Percentiles rank a stretch among this genome's conserved stretches.
These are phyloP conservation scores for Dusona sp. DNA, from an alignment of 2,888 invertebrate genomes.

Conservation along the genomic window DNA sequence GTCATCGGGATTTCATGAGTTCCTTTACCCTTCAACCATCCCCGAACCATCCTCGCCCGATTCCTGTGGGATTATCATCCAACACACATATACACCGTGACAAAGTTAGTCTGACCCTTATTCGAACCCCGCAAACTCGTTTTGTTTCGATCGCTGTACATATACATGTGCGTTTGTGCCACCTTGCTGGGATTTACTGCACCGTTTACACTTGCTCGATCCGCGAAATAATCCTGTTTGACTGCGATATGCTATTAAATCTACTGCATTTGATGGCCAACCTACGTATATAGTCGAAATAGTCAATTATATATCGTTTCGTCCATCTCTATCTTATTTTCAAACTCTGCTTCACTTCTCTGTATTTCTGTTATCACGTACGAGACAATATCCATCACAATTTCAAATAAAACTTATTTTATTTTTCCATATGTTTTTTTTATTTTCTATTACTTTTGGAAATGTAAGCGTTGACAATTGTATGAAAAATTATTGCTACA, in stretches of 20 bases:
- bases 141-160: slow-evolving; percentile 1
- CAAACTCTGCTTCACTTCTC: neutral
- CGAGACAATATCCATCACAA: neutral
- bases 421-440: neutral
- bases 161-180: slow-evolving; percentile 12
- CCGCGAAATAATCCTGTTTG: slow-evolving; percentile 58
- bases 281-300: neutral
- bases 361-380: neutral
- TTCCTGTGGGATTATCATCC: slow-evolving; percentile 50
- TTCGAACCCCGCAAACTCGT: slow-evolving; percentile 1
- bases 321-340: neutral
- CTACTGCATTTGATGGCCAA: slow-evolving; percentile 33
- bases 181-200: slow-evolving; percentile 54
- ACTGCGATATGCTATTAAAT: slow-evolving; percentile 56
- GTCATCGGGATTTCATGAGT: slow-evolving; percentile 82
- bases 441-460: neutral
- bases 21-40: slow-evolving; percentile 8
- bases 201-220: slow-evolving; percentile 65
- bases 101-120: neutral
- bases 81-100: slow-evolving; percentile 1
- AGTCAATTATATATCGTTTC: slow-evolving; percentile 41
- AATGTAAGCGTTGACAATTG: no score
- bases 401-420: neutral
- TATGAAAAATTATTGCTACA: no score
- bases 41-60: slow-evolving; percentile 6